Percentiles rank a stretch among this genome's conserved stretches.
These are phyloP conservation scores for Melanotaenia duboulayi DNA, from an alignment of 2,113 vertebrate species.

Conservation along the genomic window DNA sequence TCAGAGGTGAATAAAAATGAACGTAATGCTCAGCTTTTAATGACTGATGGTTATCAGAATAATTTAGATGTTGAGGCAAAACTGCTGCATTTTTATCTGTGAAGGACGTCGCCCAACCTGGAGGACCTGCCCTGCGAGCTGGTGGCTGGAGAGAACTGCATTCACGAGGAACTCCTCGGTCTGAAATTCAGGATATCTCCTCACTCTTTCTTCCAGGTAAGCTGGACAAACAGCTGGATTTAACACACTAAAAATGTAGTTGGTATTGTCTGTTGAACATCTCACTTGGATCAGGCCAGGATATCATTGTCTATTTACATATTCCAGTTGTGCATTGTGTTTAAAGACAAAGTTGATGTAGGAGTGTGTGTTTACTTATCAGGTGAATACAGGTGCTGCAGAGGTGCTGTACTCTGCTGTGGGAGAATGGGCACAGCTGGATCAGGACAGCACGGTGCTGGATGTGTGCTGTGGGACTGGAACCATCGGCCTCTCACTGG, in stretches of 20 bases:
- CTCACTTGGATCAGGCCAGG: not conserved
- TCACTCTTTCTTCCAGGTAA: conserved; percentile 96
- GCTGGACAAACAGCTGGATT: not conserved
- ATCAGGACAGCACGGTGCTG: conserved; percentile 87
- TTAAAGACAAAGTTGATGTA: not conserved
- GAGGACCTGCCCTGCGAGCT: conserved; percentile 92
- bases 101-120: conserved; percentile 88
- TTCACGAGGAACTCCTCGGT: conserved; percentile 92
- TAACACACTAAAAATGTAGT: not conserved
- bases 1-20: conserved; percentile 84
- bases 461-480: conserved; percentile 97
- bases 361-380: not conserved
- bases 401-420: conserved; percentile 92
- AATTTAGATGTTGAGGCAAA: not conserved
- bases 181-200: conserved; percentile 94
- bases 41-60: not conserved
- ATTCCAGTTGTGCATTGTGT: too few relatives aligned
- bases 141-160: conserved; percentile 88
- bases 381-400: conserved; percentile 94
- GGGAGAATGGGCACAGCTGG: conserved; percentile 90
- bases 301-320: not conserved
- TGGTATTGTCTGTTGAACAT: too few relatives aligned
- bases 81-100: not conserved
- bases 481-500: conserved; percentile 96
- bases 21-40: not conserved